Evolutionary conservation across 2,888 invertebrate species (phyloP).

Genomic region (Drosophila mercatorum): DNA sequence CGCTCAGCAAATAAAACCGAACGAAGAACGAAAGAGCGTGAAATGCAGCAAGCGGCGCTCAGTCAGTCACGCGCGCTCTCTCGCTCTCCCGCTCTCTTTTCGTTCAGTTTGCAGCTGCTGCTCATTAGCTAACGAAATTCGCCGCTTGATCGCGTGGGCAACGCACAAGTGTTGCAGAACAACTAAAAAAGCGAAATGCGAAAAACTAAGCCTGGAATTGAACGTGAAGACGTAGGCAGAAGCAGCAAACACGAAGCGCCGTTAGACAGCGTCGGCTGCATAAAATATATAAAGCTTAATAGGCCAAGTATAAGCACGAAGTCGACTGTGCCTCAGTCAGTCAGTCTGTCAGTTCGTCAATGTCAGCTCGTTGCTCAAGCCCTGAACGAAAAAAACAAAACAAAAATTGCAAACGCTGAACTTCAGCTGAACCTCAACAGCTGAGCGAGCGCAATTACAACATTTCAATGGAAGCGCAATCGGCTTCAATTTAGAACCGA

Average conservation of each 20-base stretch:
- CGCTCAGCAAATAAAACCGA: background rate
- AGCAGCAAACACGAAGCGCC: slow-evolving; percentile 44
- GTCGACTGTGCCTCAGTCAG: slow-evolving; percentile 10
- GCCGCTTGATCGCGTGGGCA: slow-evolving; percentile 59
- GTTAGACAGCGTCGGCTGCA: slow-evolving; percentile 58
- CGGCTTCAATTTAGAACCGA: slow-evolving; percentile 45
- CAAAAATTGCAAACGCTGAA: slow-evolving; percentile 53
- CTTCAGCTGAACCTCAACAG: slow-evolving; percentile 52
- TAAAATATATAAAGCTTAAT: slow-evolving; percentile 45
- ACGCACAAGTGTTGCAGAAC: slow-evolving; percentile 59
- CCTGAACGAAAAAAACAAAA: slow-evolving; percentile 16
- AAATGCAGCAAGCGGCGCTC: slow-evolving; percentile 14
- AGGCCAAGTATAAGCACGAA: slow-evolving; percentile 35
- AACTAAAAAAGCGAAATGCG: slow-evolving; percentile 53
- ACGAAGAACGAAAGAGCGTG: slow-evolving; percentile 4
- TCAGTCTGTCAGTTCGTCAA: slow-evolving; percentile 31
- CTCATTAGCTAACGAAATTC: slow-evolving; percentile 31
- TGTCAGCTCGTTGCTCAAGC: slow-evolving; percentile 57
- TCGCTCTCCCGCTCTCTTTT: slow-evolving; percentile 12
- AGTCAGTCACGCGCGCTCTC: background rate
- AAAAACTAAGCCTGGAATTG: slow-evolving; percentile 52
- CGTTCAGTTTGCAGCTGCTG: slow-evolving; percentile 31
- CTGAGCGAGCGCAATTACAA: slow-evolving; percentile 44
- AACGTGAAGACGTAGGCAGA: slow-evolving; percentile 19
- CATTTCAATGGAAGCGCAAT: slow-evolving; percentile 40